Evolutionary conservation across 2,888 invertebrate genomes (phyloP).

Genomic region (Xestia xanthographa): DNA sequence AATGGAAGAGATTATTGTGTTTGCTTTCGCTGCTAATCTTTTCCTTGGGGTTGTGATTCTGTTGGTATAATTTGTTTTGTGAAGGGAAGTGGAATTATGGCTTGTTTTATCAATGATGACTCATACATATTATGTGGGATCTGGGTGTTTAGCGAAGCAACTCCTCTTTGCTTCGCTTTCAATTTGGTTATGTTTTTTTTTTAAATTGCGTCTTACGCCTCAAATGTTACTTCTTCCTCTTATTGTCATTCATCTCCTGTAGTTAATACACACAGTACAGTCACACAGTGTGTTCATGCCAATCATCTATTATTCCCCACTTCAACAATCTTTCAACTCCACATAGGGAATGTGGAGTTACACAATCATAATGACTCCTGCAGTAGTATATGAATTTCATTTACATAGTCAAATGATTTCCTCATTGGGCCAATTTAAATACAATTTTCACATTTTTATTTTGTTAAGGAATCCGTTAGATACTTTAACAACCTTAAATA

Average conservation of each 20-base stretch:
- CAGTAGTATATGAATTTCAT: neutral
- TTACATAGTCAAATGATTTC: neutral
- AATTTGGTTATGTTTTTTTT: neutral
- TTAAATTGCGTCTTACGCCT: neutral
- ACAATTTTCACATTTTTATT: neutral
- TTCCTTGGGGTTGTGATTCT: slow-evolving; percentile 49
- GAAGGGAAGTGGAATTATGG: slow-evolving; percentile 4
- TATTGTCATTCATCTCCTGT: neutral
- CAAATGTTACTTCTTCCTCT: neutral
- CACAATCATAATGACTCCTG: too few relatives aligned
- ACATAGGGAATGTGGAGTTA: neutral
- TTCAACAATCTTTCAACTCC: neutral
- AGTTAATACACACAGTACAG: too few relatives aligned
- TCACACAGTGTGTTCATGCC: neutral
- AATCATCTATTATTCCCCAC: neutral
- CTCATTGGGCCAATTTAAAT: neutral
- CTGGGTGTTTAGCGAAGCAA: neutral
- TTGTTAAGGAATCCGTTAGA: too few relatives aligned
- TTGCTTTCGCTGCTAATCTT: slow-evolving; percentile 59
- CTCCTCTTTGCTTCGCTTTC: too few relatives aligned
- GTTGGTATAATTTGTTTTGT: slow-evolving; percentile 44
- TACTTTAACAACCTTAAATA: too few relatives aligned
- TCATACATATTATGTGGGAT: neutral
- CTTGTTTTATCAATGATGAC: neutral
- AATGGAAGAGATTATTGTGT: slow-evolving; percentile 62